Percentiles rank a stretch among this genome's conserved stretches.
Evolutionary conservation across 2,888 invertebrate genomes (phyloP).

Genomic region (Athalia circularis): DNA sequence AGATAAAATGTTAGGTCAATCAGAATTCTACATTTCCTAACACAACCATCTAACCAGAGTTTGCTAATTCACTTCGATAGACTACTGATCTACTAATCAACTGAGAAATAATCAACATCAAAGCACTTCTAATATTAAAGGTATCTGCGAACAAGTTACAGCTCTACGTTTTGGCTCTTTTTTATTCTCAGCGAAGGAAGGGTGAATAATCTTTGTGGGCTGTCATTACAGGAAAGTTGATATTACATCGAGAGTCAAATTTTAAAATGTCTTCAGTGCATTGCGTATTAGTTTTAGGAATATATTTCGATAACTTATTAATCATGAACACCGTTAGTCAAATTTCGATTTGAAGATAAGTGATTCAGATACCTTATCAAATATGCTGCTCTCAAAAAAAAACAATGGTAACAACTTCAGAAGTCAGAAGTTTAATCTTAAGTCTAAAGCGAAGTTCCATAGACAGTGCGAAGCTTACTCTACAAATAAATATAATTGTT

Average conservation of each 20-base stretch:
- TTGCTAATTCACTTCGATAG: no score
- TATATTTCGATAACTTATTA: slow-evolving; percentile 9
- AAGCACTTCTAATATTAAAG: no score
- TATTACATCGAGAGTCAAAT: not conserved
- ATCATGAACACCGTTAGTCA: slow-evolving; percentile 12
- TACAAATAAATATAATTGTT: slow-evolving; percentile 18
- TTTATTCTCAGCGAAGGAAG: no score
- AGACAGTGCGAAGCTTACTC: slow-evolving; percentile 14
- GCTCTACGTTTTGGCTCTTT: no score
- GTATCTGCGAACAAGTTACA: no score
- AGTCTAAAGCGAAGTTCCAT: slow-evolving; percentile 9
- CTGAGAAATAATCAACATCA: no score
- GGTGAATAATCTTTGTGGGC: not conserved
- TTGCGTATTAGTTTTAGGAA: not conserved
- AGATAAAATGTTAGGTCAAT: not conserved
- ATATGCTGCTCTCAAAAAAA: slow-evolving; percentile 15
- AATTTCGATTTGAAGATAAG: slow-evolving; percentile 34
- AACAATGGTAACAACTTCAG: slow-evolving; percentile 31
- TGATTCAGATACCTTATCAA: slow-evolving; percentile 43
- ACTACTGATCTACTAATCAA: no score
- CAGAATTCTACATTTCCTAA: no score
- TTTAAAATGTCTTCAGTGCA: not conserved
- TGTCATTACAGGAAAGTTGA: not conserved
- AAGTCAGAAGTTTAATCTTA: slow-evolving; percentile 20
- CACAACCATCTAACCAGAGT: no score